A percentile compares a stretch with the other conserved stretches of the same genome.
Conservation (phyloP, 2,888 invertebrate genomes). For the Drosophila vallismaia region DNA sequence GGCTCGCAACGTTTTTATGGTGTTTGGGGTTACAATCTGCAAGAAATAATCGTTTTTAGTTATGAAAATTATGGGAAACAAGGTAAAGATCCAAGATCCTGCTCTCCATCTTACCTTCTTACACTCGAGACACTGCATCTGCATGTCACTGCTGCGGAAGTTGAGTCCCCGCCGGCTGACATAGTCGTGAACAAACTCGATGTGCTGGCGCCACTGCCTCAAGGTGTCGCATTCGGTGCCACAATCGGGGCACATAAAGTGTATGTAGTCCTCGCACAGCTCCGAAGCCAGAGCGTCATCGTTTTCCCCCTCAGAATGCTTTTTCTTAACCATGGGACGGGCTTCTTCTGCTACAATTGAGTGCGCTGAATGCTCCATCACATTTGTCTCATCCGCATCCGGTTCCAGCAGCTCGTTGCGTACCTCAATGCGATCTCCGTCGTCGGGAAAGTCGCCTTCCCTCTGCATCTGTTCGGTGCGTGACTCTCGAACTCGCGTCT, state of each 20-base stretch:
- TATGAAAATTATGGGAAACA: neutral
- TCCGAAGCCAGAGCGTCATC: slow-evolving; percentile 27
- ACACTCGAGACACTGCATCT: slow-evolving; percentile 77
- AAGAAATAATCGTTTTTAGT: neutral
- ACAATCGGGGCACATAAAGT: slow-evolving; percentile 80
- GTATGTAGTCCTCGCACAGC: slow-evolving; percentile 77
- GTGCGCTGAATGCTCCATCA: slow-evolving; percentile 1
- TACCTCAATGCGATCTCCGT: slow-evolving; percentile 62
- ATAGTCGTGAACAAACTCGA: slow-evolving; percentile 79
- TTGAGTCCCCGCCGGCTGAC: slow-evolving; percentile 75
- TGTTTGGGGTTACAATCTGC: slow-evolving; percentile 69
- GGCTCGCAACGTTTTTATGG: slow-evolving; percentile 68
- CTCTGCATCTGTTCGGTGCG: slow-evolving; percentile 46
- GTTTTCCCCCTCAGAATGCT: slow-evolving; percentile 7
- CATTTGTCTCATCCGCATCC: slow-evolving; percentile 44
- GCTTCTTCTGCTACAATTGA: neutral
- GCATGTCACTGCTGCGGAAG: slow-evolving; percentile 71
- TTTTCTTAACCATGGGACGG: slow-evolving; percentile 1
- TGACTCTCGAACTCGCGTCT: slow-evolving; percentile 67
- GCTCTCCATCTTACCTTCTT: slow-evolving; percentile 58
- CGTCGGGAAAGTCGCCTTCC: slow-evolving; percentile 8
- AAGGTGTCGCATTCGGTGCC: slow-evolving; percentile 75
- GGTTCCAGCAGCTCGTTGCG: slow-evolving; percentile 64
- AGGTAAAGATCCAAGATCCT: no score
- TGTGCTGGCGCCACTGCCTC: slow-evolving; percentile 79